phyloP scores from a whole-genome alignment of 2,888 invertebrate genomes.

The Drosophila quinaria region DNA sequence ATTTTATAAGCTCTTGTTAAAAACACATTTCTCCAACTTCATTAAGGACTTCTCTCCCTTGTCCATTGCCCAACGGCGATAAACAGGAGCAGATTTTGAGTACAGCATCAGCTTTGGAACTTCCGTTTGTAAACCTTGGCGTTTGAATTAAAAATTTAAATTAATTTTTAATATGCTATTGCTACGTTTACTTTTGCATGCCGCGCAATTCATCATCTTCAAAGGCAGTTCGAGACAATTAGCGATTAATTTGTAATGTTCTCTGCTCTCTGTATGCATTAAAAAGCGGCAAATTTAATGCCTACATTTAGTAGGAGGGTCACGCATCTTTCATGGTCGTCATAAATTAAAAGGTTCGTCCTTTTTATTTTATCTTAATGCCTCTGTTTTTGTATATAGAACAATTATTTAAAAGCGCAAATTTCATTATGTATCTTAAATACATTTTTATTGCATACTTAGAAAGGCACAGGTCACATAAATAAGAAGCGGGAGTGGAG shows the following conservation, averaged over 20 bases:
- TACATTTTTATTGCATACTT: constrained; percentile 74
- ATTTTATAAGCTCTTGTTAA: neutral
- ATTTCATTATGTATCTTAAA: constrained; percentile 64
- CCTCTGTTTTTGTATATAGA: constrained; percentile 43
- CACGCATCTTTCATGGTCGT: constrained; percentile 36
- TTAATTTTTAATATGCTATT: constrained; percentile 71
- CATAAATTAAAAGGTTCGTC: constrained; percentile 70
- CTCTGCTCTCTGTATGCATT: constrained; percentile 26
- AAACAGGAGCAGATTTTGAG: neutral
- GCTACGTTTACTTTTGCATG: constrained; percentile 12
- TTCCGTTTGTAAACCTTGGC: constrained; percentile 40
- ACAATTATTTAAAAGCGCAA: constrained; percentile 68
- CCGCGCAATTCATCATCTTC: constrained; percentile 69
- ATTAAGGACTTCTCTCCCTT: neutral
- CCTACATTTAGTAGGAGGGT: constrained; percentile 1
- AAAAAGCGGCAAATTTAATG: constrained; percentile 38
- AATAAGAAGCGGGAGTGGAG: constrained; percentile 25
- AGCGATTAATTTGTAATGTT: constrained; percentile 72
- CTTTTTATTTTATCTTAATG: constrained; percentile 62
- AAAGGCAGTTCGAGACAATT: constrained; percentile 66
- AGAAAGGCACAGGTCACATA: constrained; percentile 30
- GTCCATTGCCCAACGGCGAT: neutral
- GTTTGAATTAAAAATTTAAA: constrained; percentile 72
- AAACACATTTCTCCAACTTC: neutral
- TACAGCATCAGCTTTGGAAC: neutral